Base-by-base conservation (phyloP, 2,888 invertebrate species). In the Epinotia ramella region DNA sequence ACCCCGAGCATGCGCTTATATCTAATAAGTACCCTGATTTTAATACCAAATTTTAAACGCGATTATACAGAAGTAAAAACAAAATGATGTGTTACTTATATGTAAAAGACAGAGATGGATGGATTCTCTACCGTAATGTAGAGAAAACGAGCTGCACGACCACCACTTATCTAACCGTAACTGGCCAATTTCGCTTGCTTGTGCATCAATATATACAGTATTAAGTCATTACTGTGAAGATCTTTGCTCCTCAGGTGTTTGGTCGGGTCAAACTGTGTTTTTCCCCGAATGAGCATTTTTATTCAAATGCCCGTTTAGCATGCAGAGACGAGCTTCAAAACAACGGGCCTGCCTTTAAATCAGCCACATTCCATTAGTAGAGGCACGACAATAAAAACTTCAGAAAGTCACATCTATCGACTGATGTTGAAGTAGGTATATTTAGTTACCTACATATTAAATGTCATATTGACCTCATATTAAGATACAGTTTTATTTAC, bases 91-190 rank as follows among this genome's bases (percentile, higher is more conserved):
- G 16, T 16, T 11, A 49, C 3, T 11, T 44, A 12, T 16, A 53
- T 46, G 18, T 0, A 18, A 59, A 11, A 68, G 9, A 57, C 20
- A 24, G 18, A 49, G 49, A 49, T 24, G 24, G 16, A 33, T 40
- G 40, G 40, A 44, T 24, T 24, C 1, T 24, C 24, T 24, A 40
- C 16, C 20, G 20, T 56, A 57, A 59, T 59, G 40, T 9, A 59
- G 62, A 62, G 67, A 68, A 73, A 67, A 73, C 62, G 12, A 16
- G 67, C 24, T 24, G 18, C 40, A 24, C 46, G 67, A 62, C 62
- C 53, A 24, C 46, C 53, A 62, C 62, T 62, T 73, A 68, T 63
- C 68, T 73, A 73, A 68, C 73, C 68, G 73, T 68, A 73, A 73
- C 68, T 65, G 33, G 59, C 2, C 66, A 28, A 57, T 66, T 73